Evolutionary conservation across 92 coral and sea anemone species (phyloP).

Genomic region (Metridium senile): DNA sequence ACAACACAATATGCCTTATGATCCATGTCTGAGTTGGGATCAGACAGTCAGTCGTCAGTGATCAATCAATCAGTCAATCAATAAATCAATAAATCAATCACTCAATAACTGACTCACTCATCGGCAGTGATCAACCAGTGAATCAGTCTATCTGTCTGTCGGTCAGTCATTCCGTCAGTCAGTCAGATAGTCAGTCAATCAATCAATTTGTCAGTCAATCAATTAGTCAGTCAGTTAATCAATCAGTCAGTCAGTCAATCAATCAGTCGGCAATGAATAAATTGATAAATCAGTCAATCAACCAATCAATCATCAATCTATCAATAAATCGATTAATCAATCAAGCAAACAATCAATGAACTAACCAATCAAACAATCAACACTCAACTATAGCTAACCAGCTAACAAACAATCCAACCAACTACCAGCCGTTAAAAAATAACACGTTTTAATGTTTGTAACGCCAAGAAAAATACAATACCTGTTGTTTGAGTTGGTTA

Average conservation of each 20-base stretch:
- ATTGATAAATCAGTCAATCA: neutral
- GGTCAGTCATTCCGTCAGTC: neutral
- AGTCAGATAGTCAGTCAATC: neutral
- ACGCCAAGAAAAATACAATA: conserved; percentile 23
- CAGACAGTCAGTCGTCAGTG: too few relatives aligned
- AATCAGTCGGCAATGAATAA: neutral
- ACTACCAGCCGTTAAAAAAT: too few relatives aligned
- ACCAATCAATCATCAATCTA: neutral
- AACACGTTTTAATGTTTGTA: neutral
- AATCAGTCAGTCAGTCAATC: neutral
- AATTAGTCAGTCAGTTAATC: neutral
- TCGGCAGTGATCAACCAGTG: neutral
- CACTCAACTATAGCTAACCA: too few relatives aligned
- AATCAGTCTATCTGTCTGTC: neutral
- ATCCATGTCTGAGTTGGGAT: too few relatives aligned
- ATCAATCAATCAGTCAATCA: neutral
- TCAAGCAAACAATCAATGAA: too few relatives aligned
- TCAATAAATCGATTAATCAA: too few relatives aligned
- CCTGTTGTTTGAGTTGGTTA: conserved; percentile 90
- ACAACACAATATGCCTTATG: too few relatives aligned
- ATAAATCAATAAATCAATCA: too few relatives aligned
- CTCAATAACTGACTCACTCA: neutral
- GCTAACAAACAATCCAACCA: too few relatives aligned
- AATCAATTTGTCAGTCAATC: neutral
- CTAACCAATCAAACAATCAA: too few relatives aligned